Evolutionary conservation across 2,113 vertebrate genomes (phyloP).

Genomic region (Chaenocephalus aceratus): DNA sequence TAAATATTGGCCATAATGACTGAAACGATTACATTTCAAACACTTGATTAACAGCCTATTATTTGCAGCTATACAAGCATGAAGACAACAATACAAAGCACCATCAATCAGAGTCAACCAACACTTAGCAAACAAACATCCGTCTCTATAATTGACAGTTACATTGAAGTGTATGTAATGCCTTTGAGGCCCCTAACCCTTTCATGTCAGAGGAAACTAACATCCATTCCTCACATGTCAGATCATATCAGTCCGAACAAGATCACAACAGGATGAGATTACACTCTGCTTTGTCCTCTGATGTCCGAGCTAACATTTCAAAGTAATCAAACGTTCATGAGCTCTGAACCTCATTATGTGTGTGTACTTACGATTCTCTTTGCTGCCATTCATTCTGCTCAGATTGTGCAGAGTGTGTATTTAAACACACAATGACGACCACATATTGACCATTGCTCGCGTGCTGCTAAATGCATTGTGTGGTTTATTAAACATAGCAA

Average conservation of each 20-base stretch:
- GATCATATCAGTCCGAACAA: neutral
- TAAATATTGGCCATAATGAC: neutral
- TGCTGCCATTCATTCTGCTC: conserved; percentile 6
- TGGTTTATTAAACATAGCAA: conserved; percentile 19
- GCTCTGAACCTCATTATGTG: conserved; percentile 9
- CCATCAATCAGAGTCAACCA: neutral
- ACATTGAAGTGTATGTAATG: neutral
- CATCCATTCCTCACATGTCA: neutral
- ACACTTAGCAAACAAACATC: neutral
- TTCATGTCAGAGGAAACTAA: neutral
- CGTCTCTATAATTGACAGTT: neutral
- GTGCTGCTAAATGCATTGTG: conserved; percentile 1
- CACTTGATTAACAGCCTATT: neutral
- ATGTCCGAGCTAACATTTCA: conserved; percentile 3
- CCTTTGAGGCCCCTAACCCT: neutral
- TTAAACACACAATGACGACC: conserved; percentile 5
- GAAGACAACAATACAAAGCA: neutral
- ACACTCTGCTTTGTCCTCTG: conserved; percentile 3
- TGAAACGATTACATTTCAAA: no score
- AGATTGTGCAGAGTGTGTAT: neutral
- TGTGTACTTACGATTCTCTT: conserved; percentile 19
- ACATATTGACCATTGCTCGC: conserved; percentile 11
- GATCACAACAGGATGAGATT: neutral
- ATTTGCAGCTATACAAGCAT: neutral
- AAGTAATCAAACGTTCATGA: neutral